phyloP scores from a whole-genome alignment of 2,113 vertebrate species.

The Burhinus bistriatus region DNA sequence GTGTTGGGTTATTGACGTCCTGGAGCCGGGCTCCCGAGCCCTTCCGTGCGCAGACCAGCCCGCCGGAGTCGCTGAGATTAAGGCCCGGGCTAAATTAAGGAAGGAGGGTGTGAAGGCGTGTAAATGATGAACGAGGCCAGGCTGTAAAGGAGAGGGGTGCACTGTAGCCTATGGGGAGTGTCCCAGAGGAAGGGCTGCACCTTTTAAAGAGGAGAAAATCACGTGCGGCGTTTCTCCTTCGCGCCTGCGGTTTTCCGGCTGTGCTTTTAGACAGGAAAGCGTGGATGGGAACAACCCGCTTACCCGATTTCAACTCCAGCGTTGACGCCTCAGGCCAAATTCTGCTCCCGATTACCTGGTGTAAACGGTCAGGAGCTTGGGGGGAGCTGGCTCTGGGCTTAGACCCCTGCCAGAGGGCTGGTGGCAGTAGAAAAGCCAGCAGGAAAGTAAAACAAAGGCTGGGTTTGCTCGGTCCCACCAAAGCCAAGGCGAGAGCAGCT shows the following conservation, averaged over 20 bases:
- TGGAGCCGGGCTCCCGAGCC: not conserved
- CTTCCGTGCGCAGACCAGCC: not conserved
- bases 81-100: not conserved
- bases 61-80: fast-evolving
- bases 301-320: not conserved
- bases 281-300: not conserved
- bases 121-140: not conserved
- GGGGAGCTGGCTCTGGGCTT: not conserved
- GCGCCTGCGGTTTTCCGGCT: not conserved
- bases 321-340: not conserved
- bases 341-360: fast-evolving
- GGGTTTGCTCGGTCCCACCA: not conserved
- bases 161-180: fast-evolving
- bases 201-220: not conserved
- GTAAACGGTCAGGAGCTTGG: not conserved
- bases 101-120: not conserved
- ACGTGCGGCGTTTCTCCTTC: fast-evolving
- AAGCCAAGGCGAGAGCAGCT: not conserved
- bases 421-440: not conserved
- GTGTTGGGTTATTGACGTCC: slow-evolving; percentile 19
- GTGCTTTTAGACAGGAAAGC: not conserved
- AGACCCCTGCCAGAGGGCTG: fast-evolving
- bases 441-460: not conserved
- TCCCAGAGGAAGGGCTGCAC: fast-evolving
- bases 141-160: not conserved